Percentiles rank a stretch among this genome's conserved stretches.
These are phyloP conservation scores for Todus mexicanus DNA, from an alignment of 2,797 vertebrate species.

Conservation along the genomic window DNA sequence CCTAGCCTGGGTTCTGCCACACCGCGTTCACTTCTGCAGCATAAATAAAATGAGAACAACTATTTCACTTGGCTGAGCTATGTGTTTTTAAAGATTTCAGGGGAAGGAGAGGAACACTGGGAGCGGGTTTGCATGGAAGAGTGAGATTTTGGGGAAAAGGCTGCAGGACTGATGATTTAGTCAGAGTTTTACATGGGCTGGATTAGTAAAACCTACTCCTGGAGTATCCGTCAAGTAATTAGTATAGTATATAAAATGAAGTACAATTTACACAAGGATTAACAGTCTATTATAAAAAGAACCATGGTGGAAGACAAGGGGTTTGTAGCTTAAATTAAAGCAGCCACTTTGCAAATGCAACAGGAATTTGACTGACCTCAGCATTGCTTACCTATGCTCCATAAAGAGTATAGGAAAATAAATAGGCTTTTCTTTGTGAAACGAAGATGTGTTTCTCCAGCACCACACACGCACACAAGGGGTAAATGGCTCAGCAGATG, in stretches of 20 bases:
- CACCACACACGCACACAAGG: neutral
- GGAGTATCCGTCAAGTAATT: neutral
- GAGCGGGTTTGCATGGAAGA: neutral
- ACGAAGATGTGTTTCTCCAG: neutral
- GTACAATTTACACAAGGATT: neutral
- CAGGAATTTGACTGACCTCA: neutral
- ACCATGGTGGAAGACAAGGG: neutral
- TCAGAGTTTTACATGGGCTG: neutral
- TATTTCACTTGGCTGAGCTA: accelerated
- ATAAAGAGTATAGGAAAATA: neutral
- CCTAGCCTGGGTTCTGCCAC: neutral
- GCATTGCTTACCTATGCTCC: neutral
- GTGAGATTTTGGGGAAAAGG: neutral
- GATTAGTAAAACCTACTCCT: neutral
- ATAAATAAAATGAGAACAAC: neutral
- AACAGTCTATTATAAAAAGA: neutral
- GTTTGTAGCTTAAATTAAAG: neutral
- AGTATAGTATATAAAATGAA: neutral
- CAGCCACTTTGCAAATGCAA: neutral
- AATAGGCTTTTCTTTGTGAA: neutral
- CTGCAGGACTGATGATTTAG: neutral
- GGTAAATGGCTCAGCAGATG: neutral
- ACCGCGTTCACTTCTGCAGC: neutral
- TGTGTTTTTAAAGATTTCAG: neutral
- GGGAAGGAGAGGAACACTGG: neutral